Evolutionary conservation across 2,113 vertebrate species (phyloP).

Genomic region (Myocastor coypus): DNA sequence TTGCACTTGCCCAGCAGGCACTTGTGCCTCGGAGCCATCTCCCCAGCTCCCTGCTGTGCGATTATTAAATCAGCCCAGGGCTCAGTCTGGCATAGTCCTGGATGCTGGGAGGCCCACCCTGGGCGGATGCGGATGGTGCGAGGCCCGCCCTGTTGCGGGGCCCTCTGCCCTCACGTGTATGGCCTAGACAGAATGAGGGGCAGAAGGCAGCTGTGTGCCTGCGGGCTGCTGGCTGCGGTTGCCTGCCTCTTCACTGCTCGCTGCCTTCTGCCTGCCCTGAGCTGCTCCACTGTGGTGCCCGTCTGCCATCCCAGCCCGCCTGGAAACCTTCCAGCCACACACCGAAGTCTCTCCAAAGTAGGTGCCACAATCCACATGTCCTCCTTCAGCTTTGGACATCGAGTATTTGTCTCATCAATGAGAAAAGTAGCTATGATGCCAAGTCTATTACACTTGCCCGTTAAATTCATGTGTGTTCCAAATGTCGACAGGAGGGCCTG

Average conservation of each 20-base stretch:
- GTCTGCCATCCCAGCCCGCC: not conserved
- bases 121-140: not conserved
- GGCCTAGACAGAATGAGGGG: not conserved
- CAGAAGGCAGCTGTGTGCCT: not conserved
- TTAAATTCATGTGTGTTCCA: not conserved
- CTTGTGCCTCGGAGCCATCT: too few species aligned
- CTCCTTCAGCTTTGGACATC: not conserved
- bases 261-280: not conserved
- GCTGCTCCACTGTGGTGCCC: not conserved
- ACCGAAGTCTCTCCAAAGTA: not conserved
- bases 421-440: not conserved
- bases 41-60: too few species aligned
- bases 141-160: not conserved
- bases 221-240: not conserved
- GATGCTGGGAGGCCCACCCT: too few species aligned
- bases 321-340: not conserved
- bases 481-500: not conserved
- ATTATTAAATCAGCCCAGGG: not conserved
- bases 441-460: not conserved
- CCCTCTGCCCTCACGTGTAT: not conserved
- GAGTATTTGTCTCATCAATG: not conserved
- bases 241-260: not conserved
- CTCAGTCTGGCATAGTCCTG: not conserved
- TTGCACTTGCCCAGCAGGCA: too few species aligned
- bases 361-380: not conserved